phyloP scores from a whole-genome alignment of 2,113 vertebrate species.

The Tragelaphus imberbis region DNA sequence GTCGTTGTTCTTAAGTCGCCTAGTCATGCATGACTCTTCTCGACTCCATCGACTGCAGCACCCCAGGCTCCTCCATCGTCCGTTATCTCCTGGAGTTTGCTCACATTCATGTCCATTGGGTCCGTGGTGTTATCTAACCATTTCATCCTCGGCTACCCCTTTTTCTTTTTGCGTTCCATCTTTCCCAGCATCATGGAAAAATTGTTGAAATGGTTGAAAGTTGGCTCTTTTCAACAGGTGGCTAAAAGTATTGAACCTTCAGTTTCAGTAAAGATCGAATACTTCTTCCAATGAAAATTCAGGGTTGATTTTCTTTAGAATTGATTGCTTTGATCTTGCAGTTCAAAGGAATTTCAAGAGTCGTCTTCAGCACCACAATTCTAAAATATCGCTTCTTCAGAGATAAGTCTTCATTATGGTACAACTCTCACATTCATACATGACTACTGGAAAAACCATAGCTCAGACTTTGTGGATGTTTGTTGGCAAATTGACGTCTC shows the following conservation, averaged over 20 bases:
- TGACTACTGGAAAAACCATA: no score
- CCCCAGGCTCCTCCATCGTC: neutral
- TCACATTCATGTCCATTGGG: neutral
- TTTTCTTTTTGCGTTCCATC: neutral
- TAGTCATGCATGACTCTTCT: neutral
- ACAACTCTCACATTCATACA: no score
- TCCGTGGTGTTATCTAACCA: neutral
- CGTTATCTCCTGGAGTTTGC: neutral
- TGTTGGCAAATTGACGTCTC: no score
- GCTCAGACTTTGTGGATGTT: no score
- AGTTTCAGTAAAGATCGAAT: neutral
- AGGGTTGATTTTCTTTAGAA: no score
- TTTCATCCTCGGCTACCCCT: neutral
- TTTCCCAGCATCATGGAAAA: neutral
- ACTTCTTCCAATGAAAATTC: no score
- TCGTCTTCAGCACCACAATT: no score
- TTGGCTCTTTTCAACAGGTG: neutral
- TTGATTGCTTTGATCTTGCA: no score
- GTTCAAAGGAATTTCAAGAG: no score
- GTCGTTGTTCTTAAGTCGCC: neutral
- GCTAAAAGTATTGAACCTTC: neutral
- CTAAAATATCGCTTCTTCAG: no score
- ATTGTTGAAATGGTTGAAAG: neutral
- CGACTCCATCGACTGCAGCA: neutral
- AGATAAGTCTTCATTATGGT: no score